Evolutionary conservation across 2,797 vertebrate genomes (phyloP).

Genomic region (Sitta carolinensis): DNA sequence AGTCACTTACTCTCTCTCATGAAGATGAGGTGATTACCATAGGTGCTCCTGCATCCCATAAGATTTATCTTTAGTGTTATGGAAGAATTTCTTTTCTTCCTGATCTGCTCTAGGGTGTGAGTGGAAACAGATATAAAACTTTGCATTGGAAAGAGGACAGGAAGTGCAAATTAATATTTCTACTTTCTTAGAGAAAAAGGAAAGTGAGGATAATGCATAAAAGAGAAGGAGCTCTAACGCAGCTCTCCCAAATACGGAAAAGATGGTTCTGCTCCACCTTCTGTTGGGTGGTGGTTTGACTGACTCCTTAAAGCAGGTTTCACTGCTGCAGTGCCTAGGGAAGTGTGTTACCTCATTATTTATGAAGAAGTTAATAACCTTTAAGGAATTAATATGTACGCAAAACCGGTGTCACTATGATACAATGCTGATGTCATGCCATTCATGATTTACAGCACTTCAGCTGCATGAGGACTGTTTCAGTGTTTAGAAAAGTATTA

Average conservation of each 20-base stretch:
- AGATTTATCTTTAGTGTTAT: not conserved
- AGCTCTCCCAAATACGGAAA: not conserved
- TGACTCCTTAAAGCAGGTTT: conserved; percentile 13
- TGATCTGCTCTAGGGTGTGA: not conserved
- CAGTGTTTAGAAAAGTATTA: not conserved
- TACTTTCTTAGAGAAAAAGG: not conserved
- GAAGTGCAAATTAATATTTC: not conserved
- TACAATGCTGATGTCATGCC: not conserved
- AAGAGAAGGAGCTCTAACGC: not conserved
- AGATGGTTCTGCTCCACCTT: not conserved
- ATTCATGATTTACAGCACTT: not conserved
- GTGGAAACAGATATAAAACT: not conserved
- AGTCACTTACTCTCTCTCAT: not conserved
- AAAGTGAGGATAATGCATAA: not conserved
- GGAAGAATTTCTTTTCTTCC: not conserved
- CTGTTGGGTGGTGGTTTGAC: not conserved
- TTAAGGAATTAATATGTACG: not conserved
- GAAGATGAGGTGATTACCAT: not conserved
- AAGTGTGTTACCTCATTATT: conserved; percentile 35
- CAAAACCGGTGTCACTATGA: not conserved
- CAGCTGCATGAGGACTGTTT: not conserved
- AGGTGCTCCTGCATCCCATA: not conserved
- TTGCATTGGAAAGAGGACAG: not conserved
- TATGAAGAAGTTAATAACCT: conserved; percentile 14
- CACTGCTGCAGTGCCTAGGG: not conserved